These are phyloP conservation scores for Trematocara unimaculatum DNA, from an alignment of 2,113 vertebrate species.

Conservation along the genomic window DNA sequence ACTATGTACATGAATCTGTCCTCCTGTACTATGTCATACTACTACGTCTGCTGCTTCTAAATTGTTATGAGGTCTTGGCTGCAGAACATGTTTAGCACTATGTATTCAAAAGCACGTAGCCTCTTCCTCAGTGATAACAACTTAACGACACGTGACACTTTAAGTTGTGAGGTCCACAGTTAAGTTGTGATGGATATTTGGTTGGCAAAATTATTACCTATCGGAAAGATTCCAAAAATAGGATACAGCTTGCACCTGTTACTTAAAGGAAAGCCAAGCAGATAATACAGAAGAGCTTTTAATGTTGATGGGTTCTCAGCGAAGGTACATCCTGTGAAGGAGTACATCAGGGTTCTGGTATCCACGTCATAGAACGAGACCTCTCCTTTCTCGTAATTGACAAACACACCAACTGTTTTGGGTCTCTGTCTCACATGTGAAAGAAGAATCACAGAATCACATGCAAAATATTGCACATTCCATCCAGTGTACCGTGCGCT, in stretches of 20 bases:
- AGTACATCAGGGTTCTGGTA: background rate
- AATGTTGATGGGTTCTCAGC: background rate
- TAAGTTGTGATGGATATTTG: background rate
- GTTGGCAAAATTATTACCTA: no score
- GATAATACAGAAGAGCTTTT: background rate
- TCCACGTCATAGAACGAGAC: constrained; percentile 30
- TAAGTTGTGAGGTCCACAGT: background rate
- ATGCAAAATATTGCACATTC: background rate
- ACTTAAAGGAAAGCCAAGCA: background rate
- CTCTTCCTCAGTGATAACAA: background rate
- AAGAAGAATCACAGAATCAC: background rate
- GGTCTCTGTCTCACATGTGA: fast-evolving
- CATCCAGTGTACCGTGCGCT: fast-evolving
- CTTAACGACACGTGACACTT: background rate
- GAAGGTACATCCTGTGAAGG: constrained; percentile 9
- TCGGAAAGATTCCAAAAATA: background rate
- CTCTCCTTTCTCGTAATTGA: constrained; percentile 15
- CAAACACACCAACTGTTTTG: constrained; percentile 30
- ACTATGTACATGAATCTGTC: background rate
- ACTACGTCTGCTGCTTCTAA: background rate
- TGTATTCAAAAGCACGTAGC: background rate
- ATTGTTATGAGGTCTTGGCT: background rate
- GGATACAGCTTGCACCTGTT: constrained; percentile 12
- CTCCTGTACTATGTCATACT: fast-evolving
- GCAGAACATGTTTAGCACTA: background rate